These are phyloP conservation scores for Leptodactylus fallax DNA, from an alignment of 2,797 vertebrate species.

Conservation along the genomic window DNA sequence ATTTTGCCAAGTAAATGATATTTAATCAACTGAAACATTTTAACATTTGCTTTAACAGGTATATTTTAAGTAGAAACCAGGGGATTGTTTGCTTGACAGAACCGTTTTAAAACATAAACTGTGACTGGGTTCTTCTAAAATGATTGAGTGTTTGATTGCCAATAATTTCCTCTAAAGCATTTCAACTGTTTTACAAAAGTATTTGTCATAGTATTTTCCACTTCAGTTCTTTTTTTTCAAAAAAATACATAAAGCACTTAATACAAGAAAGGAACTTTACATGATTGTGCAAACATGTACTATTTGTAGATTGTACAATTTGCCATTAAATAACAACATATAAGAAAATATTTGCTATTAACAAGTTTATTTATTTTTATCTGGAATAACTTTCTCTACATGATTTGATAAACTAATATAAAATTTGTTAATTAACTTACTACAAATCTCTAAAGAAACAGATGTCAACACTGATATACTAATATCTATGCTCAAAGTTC, in stretches of 20 bases:
- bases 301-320: no score
- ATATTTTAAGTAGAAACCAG: neutral
- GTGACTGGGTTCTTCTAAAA: conserved; percentile 69
- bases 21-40: conserved; percentile 17
- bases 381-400: no score
- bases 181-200: conserved; percentile 54
- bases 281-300: no score
- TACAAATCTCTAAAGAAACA: no score
- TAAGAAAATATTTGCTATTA: no score
- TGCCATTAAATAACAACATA: no score
- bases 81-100: conserved; percentile 67
- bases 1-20: neutral
- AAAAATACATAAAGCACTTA: neutral
- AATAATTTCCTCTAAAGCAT: conserved; percentile 68
- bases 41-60: neutral
- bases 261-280: neutral
- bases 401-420: no score
- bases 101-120: conserved; percentile 67
- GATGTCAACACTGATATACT: no score
- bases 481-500: no score
- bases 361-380: no score
- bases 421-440: no score
- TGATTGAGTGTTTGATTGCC: conserved; percentile 69
- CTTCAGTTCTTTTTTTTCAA: conserved; percentile 11
- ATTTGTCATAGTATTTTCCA: conserved; percentile 2